phyloP scores from a whole-genome alignment of 1,140 invertebrate species.

The Branchinecta lindahli region DNA sequence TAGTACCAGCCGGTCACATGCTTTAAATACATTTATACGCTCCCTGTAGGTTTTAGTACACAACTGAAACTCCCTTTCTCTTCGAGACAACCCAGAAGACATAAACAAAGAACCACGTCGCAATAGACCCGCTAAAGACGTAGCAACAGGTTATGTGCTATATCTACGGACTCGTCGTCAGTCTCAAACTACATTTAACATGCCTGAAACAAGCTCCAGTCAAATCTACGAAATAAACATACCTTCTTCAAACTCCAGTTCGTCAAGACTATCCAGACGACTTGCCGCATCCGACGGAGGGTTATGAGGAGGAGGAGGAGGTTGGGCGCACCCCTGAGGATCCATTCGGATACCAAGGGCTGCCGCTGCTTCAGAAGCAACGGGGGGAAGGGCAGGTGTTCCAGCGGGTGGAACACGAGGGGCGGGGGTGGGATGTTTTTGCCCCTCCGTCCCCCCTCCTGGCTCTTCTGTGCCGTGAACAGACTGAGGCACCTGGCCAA shows the following conservation, averaged over 20 bases:
- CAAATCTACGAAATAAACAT: background rate
- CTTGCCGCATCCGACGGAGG: constrained; percentile 18
- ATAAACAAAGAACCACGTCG: too few species aligned
- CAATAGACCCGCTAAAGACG: too few species aligned
- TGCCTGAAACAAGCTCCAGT: too few species aligned
- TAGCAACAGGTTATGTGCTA: too few species aligned
- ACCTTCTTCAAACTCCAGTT: background rate
- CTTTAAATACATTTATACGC: too few species aligned
- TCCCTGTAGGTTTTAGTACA: too few species aligned
- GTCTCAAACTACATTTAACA: too few species aligned
- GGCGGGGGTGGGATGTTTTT: constrained; percentile 14
- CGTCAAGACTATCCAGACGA: background rate
- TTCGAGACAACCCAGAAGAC: too few species aligned
- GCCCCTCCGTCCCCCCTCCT: background rate
- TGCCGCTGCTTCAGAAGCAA: constrained; percentile 10
- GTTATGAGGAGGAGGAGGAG: constrained; percentile 19
- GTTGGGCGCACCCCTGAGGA: constrained; percentile 18
- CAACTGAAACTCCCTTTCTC: too few species aligned
- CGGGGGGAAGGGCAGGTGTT: constrained; percentile 8
- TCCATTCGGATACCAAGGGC: constrained; percentile 17
- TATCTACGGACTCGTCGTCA: too few species aligned
- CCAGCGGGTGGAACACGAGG: constrained; percentile 23
- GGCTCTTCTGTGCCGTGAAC: constrained; percentile 3
- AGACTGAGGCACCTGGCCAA: constrained; percentile 21
- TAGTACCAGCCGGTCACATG: too few species aligned